These are phyloP conservation scores for Eremophila alpestris DNA, from an alignment of 2,797 vertebrate genomes.

Conservation along the genomic window DNA sequence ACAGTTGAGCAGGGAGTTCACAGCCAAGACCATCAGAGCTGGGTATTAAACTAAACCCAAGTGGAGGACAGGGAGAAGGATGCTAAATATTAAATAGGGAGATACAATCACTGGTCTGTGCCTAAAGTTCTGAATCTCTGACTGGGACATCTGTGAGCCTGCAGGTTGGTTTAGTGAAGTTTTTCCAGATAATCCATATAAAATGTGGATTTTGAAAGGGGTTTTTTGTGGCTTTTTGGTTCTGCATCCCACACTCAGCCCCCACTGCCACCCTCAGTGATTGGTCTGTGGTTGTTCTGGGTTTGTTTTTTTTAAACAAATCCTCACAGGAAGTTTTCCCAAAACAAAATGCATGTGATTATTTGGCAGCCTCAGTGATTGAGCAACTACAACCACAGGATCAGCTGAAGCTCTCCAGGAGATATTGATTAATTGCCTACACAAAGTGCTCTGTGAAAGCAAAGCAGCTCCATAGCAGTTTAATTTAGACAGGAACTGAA, in stretches of 20 bases:
- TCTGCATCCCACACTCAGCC: background rate
- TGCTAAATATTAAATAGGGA: background rate
- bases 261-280: accelerated
- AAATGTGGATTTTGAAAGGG: no score
- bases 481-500: background rate
- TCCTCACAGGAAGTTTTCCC: background rate
- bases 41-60: background rate
- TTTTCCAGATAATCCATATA: background rate
- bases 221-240: background rate
- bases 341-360: background rate
- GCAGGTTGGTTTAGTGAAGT: background rate
- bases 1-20: background rate
- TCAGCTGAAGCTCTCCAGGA: background rate
- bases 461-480: background rate
- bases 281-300: background rate
- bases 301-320: background rate
- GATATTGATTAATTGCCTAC: background rate
- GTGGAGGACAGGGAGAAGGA: background rate
- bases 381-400: background rate
- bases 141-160: background rate
- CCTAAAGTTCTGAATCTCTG: background rate
- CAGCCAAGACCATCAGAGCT: background rate
- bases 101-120: background rate
- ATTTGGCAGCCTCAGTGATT: background rate
- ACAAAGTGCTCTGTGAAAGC: background rate